These are phyloP conservation scores for Hofmannophila pseudospretella DNA, from an alignment of 2,888 invertebrate genomes.

Conservation along the genomic window DNA sequence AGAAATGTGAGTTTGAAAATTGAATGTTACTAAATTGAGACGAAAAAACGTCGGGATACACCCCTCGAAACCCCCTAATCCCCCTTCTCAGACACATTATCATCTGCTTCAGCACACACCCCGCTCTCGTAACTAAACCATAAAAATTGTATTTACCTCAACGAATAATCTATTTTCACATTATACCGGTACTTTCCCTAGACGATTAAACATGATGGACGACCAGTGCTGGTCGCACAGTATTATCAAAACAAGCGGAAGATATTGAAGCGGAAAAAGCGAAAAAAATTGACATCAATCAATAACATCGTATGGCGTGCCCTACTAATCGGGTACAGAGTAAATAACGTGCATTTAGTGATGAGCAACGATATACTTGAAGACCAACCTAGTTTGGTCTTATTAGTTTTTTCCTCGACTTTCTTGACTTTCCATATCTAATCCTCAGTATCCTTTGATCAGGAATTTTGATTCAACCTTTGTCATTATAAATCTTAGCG, in stretches of 20 bases:
- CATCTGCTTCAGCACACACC: slow-evolving; percentile 40
- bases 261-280: slow-evolving; percentile 24
- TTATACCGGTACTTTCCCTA: slow-evolving; percentile 20
- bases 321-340: slow-evolving; percentile 34
- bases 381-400: no score
- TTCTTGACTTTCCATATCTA: no score
- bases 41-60: slow-evolving; percentile 4
- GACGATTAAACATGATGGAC: slow-evolving; percentile 49
- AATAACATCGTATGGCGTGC: slow-evolving; percentile 43
- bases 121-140: slow-evolving; percentile 29
- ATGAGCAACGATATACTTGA: no score
- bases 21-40: slow-evolving; percentile 5
- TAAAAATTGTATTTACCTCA: slow-evolving; percentile 25
- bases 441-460: no score
- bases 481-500: no score
- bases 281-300: slow-evolving; percentile 53
- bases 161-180: slow-evolving; percentile 12
- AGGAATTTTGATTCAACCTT: no score
- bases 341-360: slow-evolving; percentile 31
- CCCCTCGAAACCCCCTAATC: neutral
- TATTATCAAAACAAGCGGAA: slow-evolving; percentile 24
- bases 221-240: slow-evolving; percentile 33
- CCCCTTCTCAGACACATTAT: slow-evolving; percentile 38
- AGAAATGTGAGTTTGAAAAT: neutral
- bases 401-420: no score